Evolutionary conservation across 2,113 vertebrate species (phyloP), one percentile per base, ranked within the genome.

Genomic region (Crotalus helleri): DNA sequence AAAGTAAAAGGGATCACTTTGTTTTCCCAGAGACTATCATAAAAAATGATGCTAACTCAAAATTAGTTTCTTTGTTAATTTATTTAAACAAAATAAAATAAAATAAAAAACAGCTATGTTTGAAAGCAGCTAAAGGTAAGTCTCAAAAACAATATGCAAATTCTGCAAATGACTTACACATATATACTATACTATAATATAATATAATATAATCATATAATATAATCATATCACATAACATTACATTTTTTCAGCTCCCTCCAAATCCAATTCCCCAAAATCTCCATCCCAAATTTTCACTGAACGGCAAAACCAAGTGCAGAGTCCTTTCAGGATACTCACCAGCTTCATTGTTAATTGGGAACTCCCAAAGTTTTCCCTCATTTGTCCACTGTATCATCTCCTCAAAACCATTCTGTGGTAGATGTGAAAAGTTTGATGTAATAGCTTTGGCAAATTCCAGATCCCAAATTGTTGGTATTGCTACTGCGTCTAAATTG

Each of bases 341-440:
- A 99, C 99, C 99, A 61, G 95, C 97, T 96, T 99, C 99, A 57
- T 99, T 99, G 97, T 99, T 95, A 94, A 99, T 94, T 46, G 99
- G 99, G 91, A 98, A 99, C 49, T 98, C 97, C 99, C 99, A 99
- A 85, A 99, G 94, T 93, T 98, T 99, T 26, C 99, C 99, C 12
- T 99, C 98, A 96, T 98, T 98, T 7, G 99, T 99, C 99, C 99
- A 99, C 96, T 98, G 97, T 93, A 99, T 99, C 98, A 99, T 99
- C 95, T 99, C 99, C 93, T 99, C 99, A 96, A 99, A 98, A n/a
- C 98, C 98, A 0, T 99, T 99, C 12, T 96, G 97, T n/a, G 98
- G 98, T 53, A 92, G 94, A 55, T 98, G 98, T 24, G 98, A 97
- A 61, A 92, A 94, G 3, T 96, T 26, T 51, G 93, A 86, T 19